Base-by-base conservation (phyloP, 2,797 vertebrate species). In the Triplophysa bombifrons region DNA sequence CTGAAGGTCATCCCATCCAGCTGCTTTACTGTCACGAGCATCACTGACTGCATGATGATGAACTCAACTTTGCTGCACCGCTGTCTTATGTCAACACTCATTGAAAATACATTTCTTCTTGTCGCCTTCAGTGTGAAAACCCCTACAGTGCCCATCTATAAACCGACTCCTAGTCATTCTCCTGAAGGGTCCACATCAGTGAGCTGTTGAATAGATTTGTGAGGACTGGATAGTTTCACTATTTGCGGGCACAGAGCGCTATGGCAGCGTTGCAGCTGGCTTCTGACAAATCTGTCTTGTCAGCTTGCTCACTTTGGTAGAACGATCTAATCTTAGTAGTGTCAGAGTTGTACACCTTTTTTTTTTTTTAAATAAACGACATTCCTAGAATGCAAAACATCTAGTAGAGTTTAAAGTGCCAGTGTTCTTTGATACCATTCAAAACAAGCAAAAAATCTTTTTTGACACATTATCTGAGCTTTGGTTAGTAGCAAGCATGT, bases 181-280 rank as follows among this genome's bases (percentile, higher is more conserved):
- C 13, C 58, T 60, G 12, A 22, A 58, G 22, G 27, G 60, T 7
- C 6, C 27, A 13, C 19, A 27, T 61, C 22, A 16, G 22, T 61
- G 58, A 61, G 22, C 58, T 34, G 60, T 63, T 17, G 25, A 61
- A 17, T 14, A 38, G 69, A 55, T 14, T 56, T 53, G 50, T 71
- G 68, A 20, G 53, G 68, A 38, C 68, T 71, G 30, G 27, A 71
- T 19, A 55, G 68, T 38, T 55, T 55, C 17, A 38, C 51, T 20
- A n/a, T 38, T 38, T 56, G 69, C 7, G 14, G 50, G 19, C 50
- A 7, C 51, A 55, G 30, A 72, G 46, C 12, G 17, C 27, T 55
- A 27, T 70, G 50, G 9, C 25, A 53, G 27, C 30, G 58, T 61
- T 61, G 58, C 30, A 30, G 58, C 58, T 17, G 10, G 17, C 17